A percentile compares a stretch with the other conserved stretches of the same genome.
Evolutionary conservation across 2,888 invertebrate species (phyloP).

Genomic region (Hypomecis punctinalis): DNA sequence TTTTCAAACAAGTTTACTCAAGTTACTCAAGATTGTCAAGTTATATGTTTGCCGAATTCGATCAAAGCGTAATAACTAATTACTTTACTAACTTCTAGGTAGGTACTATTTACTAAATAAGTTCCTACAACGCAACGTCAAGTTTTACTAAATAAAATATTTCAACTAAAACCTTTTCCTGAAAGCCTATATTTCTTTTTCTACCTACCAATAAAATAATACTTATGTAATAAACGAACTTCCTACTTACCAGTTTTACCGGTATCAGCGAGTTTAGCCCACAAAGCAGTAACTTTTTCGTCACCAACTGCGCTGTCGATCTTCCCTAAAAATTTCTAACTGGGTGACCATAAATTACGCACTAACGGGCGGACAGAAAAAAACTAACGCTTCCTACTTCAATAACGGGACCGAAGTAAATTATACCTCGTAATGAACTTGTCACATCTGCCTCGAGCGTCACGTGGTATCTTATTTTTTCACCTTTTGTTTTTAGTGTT

Average conservation of each 20-base stretch:
- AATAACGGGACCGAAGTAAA: constrained; percentile 81
- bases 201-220: no score
- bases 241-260: neutral
- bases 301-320: constrained; percentile 50
- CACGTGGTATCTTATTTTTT: constrained; percentile 52
- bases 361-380: constrained; percentile 72
- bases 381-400: constrained; percentile 78
- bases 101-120: no score
- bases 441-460: constrained; percentile 76
- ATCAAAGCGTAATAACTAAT: no score
- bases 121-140: no score
- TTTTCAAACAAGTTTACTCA: no score
- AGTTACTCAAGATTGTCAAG: no score
- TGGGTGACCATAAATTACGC: constrained; percentile 75
- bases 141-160: no score
- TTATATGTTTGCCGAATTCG: no score
- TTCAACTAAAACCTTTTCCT: no score
- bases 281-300: constrained; percentile 23
- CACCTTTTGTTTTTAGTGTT: constrained; percentile 45
- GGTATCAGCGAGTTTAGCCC: neutral
- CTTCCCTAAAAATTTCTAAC: constrained; percentile 62
- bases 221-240: no score
- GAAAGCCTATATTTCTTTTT: no score
- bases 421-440: constrained; percentile 77
- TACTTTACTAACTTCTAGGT: no score